phyloP scores from a whole-genome alignment of 2,888 invertebrate species.

The Hydropsyche betteni region DNA sequence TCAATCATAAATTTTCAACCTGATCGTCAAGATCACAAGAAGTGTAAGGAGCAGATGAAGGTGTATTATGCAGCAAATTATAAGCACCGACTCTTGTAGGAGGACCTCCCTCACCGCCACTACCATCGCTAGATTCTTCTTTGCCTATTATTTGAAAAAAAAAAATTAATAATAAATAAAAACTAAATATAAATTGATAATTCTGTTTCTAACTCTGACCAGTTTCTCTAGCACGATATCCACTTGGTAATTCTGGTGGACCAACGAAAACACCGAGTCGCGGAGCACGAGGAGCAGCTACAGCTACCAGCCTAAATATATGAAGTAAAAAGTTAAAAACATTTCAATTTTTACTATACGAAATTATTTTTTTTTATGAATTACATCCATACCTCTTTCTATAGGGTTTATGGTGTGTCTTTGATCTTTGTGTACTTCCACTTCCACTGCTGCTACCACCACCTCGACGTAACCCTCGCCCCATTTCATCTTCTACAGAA shows the following conservation, averaged over 20 bases:
- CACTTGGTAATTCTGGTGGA: slow-evolving; percentile 72
- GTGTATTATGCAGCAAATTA: slow-evolving; percentile 60
- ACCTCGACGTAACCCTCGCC: slow-evolving; percentile 52
- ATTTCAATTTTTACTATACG: background rate
- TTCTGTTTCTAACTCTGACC: slow-evolving; percentile 51
- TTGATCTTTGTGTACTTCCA: slow-evolving; percentile 51
- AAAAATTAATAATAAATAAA: background rate
- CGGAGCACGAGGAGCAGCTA: slow-evolving; percentile 85
- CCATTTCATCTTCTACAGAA: slow-evolving; percentile 68
- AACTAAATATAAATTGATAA: slow-evolving; percentile 15
- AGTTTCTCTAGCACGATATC: slow-evolving; percentile 57
- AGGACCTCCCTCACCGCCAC: slow-evolving; percentile 61
- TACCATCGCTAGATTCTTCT: slow-evolving; percentile 69
- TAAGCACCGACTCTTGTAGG: slow-evolving; percentile 60
- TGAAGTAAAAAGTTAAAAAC: too few species aligned
- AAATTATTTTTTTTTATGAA: slow-evolving; percentile 5
- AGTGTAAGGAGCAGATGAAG: slow-evolving; percentile 47
- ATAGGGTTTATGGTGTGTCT: slow-evolving; percentile 50
- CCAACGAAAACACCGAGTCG: slow-evolving; percentile 74
- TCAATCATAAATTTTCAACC: slow-evolving; percentile 30
- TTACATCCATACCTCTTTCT: slow-evolving; percentile 49
- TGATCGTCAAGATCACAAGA: slow-evolving; percentile 50
- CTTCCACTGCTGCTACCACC: slow-evolving; percentile 37
- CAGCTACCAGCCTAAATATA: slow-evolving; percentile 67
- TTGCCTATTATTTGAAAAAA: slow-evolving; percentile 55